A percentile compares a stretch with the other conserved stretches of the same genome.
Conservation (phyloP, 2,888 invertebrate species). For the Meandrusa payeni region DNA sequence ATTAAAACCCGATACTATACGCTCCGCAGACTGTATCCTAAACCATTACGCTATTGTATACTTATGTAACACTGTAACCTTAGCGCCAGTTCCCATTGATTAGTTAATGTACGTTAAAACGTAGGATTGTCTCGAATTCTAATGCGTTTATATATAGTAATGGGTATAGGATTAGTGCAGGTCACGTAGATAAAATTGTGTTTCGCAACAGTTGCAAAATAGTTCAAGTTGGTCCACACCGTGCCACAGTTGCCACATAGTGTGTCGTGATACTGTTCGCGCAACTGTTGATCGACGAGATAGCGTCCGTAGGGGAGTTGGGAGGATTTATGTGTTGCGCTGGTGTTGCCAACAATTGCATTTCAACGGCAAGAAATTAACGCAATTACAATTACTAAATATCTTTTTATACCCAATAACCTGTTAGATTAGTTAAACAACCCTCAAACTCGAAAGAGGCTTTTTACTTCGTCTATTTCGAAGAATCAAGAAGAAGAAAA, state of each 20-base stretch:
- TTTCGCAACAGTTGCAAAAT: slow-evolving; percentile 20
- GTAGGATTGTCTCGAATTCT: slow-evolving; percentile 6
- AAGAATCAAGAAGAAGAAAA: too few relatives aligned
- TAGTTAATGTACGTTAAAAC: slow-evolving; percentile 4
- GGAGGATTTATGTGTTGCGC: not conserved
- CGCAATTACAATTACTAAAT: not conserved
- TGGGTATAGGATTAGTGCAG: slow-evolving; percentile 8
- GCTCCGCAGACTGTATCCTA: too few relatives aligned
- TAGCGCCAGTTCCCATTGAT: not conserved
- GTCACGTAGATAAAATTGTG: slow-evolving; percentile 19
- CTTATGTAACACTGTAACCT: too few relatives aligned
- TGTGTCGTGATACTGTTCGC: not conserved
- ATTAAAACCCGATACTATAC: too few relatives aligned
- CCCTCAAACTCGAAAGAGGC: too few relatives aligned
- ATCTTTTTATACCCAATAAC: too few relatives aligned
- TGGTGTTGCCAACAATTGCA: slow-evolving; percentile 2
- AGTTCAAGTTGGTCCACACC: slow-evolving; percentile 5
- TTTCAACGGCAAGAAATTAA: too few relatives aligned
- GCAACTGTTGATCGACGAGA: slow-evolving; percentile 13
- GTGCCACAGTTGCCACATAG: slow-evolving; percentile 17
- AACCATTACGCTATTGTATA: too few relatives aligned
- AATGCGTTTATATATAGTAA: not conserved
- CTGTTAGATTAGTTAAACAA: too few relatives aligned
- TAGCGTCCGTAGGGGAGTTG: slow-evolving; percentile 1
- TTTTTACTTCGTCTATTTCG: too few relatives aligned